A percentile compares a stretch with the other conserved stretches of the same genome.
Evolutionary conservation across 2,888 invertebrate genomes (phyloP).

Genomic region (Seira musarum): DNA sequence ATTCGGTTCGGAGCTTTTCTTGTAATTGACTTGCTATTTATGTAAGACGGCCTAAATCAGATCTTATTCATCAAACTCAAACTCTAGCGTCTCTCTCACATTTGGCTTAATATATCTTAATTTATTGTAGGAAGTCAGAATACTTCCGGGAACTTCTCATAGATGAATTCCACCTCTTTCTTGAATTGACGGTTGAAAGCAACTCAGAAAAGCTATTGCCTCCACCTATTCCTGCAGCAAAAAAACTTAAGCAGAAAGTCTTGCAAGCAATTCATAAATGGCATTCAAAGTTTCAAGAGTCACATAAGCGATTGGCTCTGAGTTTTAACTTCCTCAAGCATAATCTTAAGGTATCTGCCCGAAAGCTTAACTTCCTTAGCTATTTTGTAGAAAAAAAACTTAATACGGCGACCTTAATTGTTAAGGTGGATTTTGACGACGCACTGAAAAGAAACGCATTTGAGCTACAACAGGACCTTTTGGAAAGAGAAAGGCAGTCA

Average conservation of each 20-base stretch:
- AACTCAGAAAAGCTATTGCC: slow-evolving; percentile 73
- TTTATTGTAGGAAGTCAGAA: slow-evolving; percentile 72
- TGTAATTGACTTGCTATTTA: slow-evolving; percentile 75
- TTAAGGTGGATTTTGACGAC: slow-evolving; percentile 71
- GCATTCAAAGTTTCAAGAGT: slow-evolving; percentile 73
- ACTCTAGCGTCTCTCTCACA: no score
- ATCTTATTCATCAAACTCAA: no score
- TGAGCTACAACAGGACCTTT: slow-evolving; percentile 39
- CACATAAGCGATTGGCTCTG: slow-evolving; percentile 73
- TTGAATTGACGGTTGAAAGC: slow-evolving; percentile 74
- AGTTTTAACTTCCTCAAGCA: slow-evolving; percentile 72
- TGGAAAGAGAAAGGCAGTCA: slow-evolving; percentile 32
- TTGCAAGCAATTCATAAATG: slow-evolving; percentile 74
- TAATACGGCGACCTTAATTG: no score
- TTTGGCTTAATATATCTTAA: no score
- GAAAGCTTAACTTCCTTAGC: background rate
- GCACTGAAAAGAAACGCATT: slow-evolving; percentile 54
- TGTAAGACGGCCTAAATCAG: slow-evolving; percentile 70
- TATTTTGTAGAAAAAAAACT: background rate
- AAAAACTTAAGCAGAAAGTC: slow-evolving; percentile 73
- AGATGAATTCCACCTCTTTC: slow-evolving; percentile 73
- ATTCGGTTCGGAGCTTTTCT: slow-evolving; percentile 75
- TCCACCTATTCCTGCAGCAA: slow-evolving; percentile 74
- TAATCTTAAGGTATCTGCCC: slow-evolving; percentile 65
- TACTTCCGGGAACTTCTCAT: slow-evolving; percentile 74